Percentiles rank a stretch among this genome's conserved stretches.
phyloP scores from a whole-genome alignment of 2,888 invertebrate genomes.

The Carterocephalus palaemon region DNA sequence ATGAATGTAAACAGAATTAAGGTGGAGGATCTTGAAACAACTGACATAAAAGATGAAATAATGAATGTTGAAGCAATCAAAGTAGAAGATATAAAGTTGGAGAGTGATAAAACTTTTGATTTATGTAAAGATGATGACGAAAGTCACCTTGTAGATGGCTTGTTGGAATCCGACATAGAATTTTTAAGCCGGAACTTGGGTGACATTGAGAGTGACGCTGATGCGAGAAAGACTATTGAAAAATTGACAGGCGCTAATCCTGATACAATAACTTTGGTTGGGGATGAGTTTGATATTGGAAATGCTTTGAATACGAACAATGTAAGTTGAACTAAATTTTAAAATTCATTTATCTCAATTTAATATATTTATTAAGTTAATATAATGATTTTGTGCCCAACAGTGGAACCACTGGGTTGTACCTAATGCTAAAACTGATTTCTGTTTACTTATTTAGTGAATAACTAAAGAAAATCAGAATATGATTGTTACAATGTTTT shows the following conservation, averaged over 20 bases:
- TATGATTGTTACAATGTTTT: no score
- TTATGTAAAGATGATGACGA: constrained; percentile 65
- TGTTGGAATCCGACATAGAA: constrained; percentile 72
- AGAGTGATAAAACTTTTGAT: constrained; percentile 60
- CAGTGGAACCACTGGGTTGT: no score
- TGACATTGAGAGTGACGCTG: constrained; percentile 73
- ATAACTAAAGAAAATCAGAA: no score
- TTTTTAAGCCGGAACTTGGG: constrained; percentile 72
- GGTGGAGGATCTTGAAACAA: constrained; percentile 62
- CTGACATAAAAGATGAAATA: constrained; percentile 62
- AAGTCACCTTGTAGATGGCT: constrained; percentile 64
- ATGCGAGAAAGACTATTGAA: constrained; percentile 74
- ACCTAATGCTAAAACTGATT: no score
- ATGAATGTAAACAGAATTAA: constrained; percentile 67
- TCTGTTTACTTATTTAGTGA: no score
- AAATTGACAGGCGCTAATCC: constrained; percentile 71
- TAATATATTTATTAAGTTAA: not conserved
- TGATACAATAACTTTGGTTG: constrained; percentile 68
- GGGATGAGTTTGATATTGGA: constrained; percentile 73
- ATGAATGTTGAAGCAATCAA: constrained; percentile 62
- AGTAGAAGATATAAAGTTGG: constrained; percentile 69
- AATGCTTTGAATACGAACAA: constrained; percentile 63
- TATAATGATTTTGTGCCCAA: no score
- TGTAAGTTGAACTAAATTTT: constrained; percentile 46
- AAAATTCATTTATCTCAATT: not conserved